Evolutionary conservation across 2,888 invertebrate genomes (phyloP).

Genomic region (Argyresthia goedartella): DNA sequence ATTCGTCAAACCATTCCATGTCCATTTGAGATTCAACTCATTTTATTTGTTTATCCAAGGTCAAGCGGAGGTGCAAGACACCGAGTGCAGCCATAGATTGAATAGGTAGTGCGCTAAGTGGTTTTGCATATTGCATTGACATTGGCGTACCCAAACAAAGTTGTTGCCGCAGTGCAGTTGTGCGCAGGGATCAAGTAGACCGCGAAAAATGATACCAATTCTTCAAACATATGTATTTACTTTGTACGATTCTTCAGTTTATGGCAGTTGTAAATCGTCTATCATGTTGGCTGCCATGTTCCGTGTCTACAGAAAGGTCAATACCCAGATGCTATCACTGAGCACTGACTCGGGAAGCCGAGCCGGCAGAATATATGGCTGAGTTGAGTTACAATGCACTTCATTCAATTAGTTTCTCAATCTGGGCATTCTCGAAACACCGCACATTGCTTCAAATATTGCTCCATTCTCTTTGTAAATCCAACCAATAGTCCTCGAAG

Average conservation of each 20-base stretch:
- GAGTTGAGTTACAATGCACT: too few relatives aligned
- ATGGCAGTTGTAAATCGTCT: neutral
- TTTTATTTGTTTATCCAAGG: neutral
- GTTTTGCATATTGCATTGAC: slow-evolving; percentile 8
- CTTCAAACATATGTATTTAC: slow-evolving; percentile 2
- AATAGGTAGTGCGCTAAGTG: slow-evolving; percentile 4
- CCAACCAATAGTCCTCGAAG: too few relatives aligned
- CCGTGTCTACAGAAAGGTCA: neutral
- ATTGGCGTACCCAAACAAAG: slow-evolving; percentile 14
- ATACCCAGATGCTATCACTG: neutral
- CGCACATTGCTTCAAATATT: too few relatives aligned
- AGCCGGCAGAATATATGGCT: too few relatives aligned
- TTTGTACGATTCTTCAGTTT: slow-evolving; percentile 1
- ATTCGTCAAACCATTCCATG: neutral
- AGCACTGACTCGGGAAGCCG: too few relatives aligned
- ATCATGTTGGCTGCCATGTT: neutral
- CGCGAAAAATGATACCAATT: slow-evolving; percentile 20
- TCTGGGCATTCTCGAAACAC: too few relatives aligned
- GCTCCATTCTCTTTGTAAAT: too few relatives aligned
- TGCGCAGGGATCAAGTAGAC: slow-evolving; percentile 27
- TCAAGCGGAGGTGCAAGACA: slow-evolving; percentile 10
- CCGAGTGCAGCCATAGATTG: neutral
- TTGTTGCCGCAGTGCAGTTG: slow-evolving; percentile 32
- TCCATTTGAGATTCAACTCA: neutral
- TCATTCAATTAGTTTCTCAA: too few relatives aligned